Evolutionary conservation across 2,888 invertebrate genomes (phyloP).

Genomic region (Harpalus rufipes): DNA sequence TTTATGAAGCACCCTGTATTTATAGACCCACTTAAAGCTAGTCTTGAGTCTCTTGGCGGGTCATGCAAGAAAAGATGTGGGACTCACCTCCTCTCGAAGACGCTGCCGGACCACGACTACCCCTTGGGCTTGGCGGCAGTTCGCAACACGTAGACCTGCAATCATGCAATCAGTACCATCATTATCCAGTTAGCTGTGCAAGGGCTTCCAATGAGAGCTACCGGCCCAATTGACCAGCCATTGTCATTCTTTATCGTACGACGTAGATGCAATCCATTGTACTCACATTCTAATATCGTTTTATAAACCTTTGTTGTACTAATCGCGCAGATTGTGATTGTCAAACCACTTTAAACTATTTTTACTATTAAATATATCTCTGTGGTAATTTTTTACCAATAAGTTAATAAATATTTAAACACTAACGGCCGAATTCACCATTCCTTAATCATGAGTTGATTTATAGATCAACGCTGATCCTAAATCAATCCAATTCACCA

Average conservation of each 20-base stretch:
- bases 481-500: too few species aligned
- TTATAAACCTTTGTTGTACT: not conserved
- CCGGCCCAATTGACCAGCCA: conserved; percentile 58
- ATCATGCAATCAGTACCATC: conserved; percentile 64
- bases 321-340: not conserved
- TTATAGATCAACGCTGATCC: too few species aligned
- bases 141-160: conserved; percentile 67
- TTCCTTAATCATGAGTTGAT: too few species aligned
- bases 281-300: not conserved
- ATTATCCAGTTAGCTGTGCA: conserved; percentile 59
- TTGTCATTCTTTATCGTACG: conserved; percentile 19
- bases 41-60: not conserved
- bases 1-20: not conserved
- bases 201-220: conserved; percentile 63
- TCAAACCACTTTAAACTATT: not conserved
- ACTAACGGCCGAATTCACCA: too few species aligned
- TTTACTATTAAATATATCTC: too few species aligned
- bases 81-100: conserved; percentile 40
- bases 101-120: conserved; percentile 52
- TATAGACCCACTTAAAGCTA: not conserved
- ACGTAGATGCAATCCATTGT: conserved; percentile 37
- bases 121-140: conserved; percentile 59
- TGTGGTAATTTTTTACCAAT: too few species aligned
- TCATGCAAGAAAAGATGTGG: conserved; percentile 15
- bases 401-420: too few species aligned